These are phyloP conservation scores for Melanotaenia nigrans DNA, from an alignment of 2,797 vertebrate genomes.

Conservation along the genomic window DNA sequence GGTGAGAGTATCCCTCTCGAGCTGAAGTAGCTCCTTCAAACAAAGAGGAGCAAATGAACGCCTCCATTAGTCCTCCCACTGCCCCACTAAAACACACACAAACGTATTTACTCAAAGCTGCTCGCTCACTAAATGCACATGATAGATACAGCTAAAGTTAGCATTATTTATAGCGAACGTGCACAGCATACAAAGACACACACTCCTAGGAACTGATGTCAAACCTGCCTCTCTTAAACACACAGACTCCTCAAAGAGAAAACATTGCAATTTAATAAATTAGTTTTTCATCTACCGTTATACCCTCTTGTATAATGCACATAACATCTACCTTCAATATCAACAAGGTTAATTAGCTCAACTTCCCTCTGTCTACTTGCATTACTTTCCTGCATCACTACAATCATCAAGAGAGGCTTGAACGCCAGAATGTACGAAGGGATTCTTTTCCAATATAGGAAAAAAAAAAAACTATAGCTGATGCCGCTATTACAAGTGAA, in stretches of 20 bases:
- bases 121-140: slow-evolving; percentile 45
- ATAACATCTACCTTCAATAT: neutral
- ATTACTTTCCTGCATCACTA: neutral
- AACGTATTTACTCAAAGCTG: slow-evolving; percentile 61
- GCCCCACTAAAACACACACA: slow-evolving; percentile 83
- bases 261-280: slow-evolving; percentile 23
- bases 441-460: neutral
- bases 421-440: neutral
- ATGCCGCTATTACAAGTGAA: neutral
- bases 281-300: neutral
- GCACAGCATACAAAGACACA: slow-evolving; percentile 33
- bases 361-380: neutral
- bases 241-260: slow-evolving; percentile 32
- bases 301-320: neutral
- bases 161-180: slow-evolving; percentile 29
- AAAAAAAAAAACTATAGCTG: neutral
- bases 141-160: slow-evolving; percentile 29
- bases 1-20: slow-evolving; percentile 75
- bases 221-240: slow-evolving; percentile 35
- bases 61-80: slow-evolving; percentile 87
- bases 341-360: neutral
- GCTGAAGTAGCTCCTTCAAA: slow-evolving; percentile 91
- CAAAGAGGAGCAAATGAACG: slow-evolving; percentile 88
- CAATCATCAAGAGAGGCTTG: neutral
- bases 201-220: slow-evolving; percentile 13